Conservation (phyloP, 2,888 invertebrate species). For the Lithophane semibrunnea region DNA sequence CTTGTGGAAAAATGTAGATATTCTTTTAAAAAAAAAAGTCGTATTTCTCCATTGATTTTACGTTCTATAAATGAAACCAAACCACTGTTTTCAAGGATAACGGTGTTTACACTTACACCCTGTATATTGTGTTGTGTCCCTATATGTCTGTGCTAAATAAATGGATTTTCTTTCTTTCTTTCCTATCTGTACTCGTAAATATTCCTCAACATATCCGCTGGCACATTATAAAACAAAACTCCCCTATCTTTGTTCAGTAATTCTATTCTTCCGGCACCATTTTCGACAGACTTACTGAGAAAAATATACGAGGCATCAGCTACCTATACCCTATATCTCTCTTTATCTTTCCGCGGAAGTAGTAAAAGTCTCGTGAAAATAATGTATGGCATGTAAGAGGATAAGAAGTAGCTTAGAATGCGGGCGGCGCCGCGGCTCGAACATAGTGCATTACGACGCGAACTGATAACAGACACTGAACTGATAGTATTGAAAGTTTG, state of each 20-base stretch:
- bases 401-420: constrained; percentile 50
- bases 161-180: too few species aligned
- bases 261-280: constrained; percentile 21
- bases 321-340: constrained; percentile 39
- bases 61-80: too few species aligned
- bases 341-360: constrained; percentile 56
- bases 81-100: too few species aligned
- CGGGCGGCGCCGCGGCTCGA: constrained; percentile 36
- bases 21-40: too few species aligned
- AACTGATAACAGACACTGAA: constrained; percentile 42
- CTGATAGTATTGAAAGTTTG: constrained; percentile 28
- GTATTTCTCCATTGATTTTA: too few species aligned
- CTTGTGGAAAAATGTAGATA: too few species aligned
- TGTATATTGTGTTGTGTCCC: too few species aligned
- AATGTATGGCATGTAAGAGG: constrained; percentile 55
- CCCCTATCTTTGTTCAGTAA: constrained; percentile 14
- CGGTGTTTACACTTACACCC: too few species aligned
- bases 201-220: neutral
- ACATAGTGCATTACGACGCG: constrained; percentile 48
- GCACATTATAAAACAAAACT: constrained; percentile 13
- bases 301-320: constrained; percentile 49
- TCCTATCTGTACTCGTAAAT: neutral
- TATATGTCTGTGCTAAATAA: too few species aligned
- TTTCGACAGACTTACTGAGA: constrained; percentile 28
- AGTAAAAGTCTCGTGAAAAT: constrained; percentile 61